These are phyloP conservation scores for Prochilodus magdalenae DNA, from an alignment of 2,113 vertebrate genomes.

Conservation along the genomic window DNA sequence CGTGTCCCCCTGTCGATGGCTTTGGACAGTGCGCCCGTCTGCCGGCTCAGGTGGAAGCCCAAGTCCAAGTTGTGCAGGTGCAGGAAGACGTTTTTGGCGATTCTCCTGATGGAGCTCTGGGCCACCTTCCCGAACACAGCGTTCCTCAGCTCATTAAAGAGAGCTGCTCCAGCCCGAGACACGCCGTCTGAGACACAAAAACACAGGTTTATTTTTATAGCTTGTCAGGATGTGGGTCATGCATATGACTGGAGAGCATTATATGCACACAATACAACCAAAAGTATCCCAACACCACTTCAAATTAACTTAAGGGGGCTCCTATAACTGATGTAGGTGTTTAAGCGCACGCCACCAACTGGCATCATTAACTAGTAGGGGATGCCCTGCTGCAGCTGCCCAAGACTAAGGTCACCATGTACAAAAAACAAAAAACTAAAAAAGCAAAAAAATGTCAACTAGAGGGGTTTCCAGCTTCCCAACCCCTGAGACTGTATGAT, in stretches of 20 bases:
- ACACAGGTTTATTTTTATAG: neutral
- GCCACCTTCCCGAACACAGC: conserved; percentile 97
- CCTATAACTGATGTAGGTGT: too few species aligned
- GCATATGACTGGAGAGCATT: too few species aligned
- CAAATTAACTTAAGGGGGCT: too few species aligned
- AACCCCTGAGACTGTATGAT: too few species aligned
- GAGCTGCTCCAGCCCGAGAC: conserved; percentile 87
- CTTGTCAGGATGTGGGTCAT: neutral
- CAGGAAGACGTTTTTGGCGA: conserved; percentile 95
- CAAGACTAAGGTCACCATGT: too few species aligned
- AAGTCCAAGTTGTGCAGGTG: conserved; percentile 96
- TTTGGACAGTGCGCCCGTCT: conserved; percentile 95
- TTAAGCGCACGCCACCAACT: too few species aligned
- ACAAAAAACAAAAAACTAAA: too few species aligned
- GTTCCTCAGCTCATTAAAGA: conserved; percentile 97
- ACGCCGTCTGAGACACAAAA: conserved; percentile 83
- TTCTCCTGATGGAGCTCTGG: conserved; percentile 95
- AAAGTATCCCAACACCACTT: too few species aligned
- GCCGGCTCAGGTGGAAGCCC: conserved; percentile 93
- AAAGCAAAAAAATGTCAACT: too few species aligned
- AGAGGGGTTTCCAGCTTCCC: too few species aligned
- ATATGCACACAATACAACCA: neutral
- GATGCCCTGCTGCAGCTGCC: too few species aligned
- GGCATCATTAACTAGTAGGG: too few species aligned
- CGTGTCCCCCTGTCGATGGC: conserved; percentile 96